phyloP scores from a whole-genome alignment of 2,888 invertebrate species.

The Carabus problematicus region DNA sequence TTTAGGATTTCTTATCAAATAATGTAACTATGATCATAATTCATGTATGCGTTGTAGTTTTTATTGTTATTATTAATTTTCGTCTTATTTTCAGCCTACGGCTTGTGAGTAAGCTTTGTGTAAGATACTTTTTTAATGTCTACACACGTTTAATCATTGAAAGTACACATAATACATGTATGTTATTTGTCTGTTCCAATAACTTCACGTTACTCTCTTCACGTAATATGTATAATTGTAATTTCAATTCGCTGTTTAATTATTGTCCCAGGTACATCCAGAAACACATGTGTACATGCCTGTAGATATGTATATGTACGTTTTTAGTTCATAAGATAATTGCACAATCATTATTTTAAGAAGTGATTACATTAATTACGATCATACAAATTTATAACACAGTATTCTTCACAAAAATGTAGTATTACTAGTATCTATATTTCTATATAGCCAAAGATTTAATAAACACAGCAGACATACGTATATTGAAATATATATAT shows the following conservation, averaged over 20 bases:
- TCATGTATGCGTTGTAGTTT: constrained; percentile 26
- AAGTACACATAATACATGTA: neutral
- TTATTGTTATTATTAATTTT: too few relatives aligned
- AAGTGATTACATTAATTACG: constrained; percentile 39
- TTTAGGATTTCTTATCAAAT: too few relatives aligned
- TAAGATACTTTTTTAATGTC: constrained; percentile 32
- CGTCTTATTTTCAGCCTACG: neutral
- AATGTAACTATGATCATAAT: too few relatives aligned
- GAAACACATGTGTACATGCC: constrained; percentile 35
- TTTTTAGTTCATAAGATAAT: constrained; percentile 29
- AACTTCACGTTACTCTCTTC: too few relatives aligned
- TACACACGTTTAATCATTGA: neutral
- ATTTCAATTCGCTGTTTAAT: neutral
- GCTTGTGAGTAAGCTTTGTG: constrained; percentile 20
- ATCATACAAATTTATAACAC: constrained; percentile 37
- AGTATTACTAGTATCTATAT: constrained; percentile 42
- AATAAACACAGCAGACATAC: constrained; percentile 29
- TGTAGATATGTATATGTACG: constrained; percentile 43
- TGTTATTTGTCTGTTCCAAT: too few relatives aligned
- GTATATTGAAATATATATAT: too few relatives aligned
- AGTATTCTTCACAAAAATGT: constrained; percentile 41
- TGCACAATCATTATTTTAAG: constrained; percentile 41
- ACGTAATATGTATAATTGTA: neutral
- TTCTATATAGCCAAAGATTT: constrained; percentile 43
- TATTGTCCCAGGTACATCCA: neutral